Conservation (phyloP, 2,888 invertebrate genomes). For the Villa cingulata region DNA sequence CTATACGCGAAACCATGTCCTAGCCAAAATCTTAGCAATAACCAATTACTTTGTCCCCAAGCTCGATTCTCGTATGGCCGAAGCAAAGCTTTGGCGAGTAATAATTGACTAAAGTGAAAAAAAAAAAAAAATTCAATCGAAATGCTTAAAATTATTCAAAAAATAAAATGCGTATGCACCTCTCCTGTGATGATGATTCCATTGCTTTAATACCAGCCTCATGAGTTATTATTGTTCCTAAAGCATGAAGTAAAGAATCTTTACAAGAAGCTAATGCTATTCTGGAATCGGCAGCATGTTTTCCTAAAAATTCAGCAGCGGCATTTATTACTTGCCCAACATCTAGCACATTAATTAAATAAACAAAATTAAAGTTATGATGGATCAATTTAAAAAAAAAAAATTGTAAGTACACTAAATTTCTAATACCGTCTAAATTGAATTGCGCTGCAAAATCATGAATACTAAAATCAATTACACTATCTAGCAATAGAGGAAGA, state of each 20-base stretch:
- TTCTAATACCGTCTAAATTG: constrained; percentile 22
- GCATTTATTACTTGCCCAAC: constrained; percentile 46
- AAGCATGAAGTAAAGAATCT: constrained; percentile 59
- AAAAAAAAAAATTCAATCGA: background rate
- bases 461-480: constrained; percentile 34
- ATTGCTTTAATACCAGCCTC: constrained; percentile 55
- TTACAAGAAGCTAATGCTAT: constrained; percentile 62
- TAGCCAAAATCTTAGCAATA: constrained; percentile 70
- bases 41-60: constrained; percentile 77
- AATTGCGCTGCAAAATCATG: constrained; percentile 32
- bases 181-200: constrained; percentile 45
- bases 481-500: constrained; percentile 31
- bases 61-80: constrained; percentile 70
- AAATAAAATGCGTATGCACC: constrained; percentile 33
- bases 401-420: background rate
- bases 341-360: constrained; percentile 29
- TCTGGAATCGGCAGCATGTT: constrained; percentile 60
- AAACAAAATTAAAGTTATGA: background rate
- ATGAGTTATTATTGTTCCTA: constrained; percentile 65
- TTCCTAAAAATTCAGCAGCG: constrained; percentile 57
- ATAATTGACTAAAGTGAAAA: constrained; percentile 38
- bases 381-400: too few relatives aligned
- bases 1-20: constrained; percentile 66
- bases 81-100: constrained; percentile 53
- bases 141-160: too few relatives aligned